phyloP scores from a whole-genome alignment of 1,140 invertebrate genomes.

The Drosophila nigrodunni region DNA sequence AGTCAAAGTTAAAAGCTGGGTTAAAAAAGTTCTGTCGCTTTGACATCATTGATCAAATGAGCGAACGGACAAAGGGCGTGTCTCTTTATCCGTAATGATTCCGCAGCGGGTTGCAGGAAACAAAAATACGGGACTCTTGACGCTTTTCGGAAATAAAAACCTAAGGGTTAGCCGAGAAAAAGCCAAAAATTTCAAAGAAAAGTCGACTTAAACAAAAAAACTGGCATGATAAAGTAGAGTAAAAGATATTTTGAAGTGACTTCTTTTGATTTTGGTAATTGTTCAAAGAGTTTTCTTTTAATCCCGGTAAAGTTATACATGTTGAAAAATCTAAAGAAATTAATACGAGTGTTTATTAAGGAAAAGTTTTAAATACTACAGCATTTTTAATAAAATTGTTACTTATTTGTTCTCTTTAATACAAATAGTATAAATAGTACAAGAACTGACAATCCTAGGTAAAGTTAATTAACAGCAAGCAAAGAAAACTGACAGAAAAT shows the following conservation, averaged over 20 bases:
- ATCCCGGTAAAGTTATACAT: too few relatives aligned
- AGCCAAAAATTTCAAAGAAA: not conserved
- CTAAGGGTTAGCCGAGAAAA: not conserved
- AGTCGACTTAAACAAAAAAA: not conserved
- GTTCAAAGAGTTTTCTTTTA: too few relatives aligned
- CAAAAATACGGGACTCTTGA: not conserved
- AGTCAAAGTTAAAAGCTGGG: slow-evolving; percentile 53
- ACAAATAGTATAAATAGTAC: too few relatives aligned
- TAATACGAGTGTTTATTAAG: too few relatives aligned
- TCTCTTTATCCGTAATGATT: slow-evolving; percentile 40
- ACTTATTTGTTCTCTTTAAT: too few relatives aligned
- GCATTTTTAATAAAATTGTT: too few relatives aligned
- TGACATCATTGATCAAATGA: slow-evolving; percentile 59
- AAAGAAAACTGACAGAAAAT: not conserved
- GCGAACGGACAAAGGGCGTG: slow-evolving; percentile 30
- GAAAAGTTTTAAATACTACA: too few relatives aligned
- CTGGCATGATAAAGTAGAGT: not conserved
- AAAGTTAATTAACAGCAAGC: too few relatives aligned
- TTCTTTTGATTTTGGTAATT: too few relatives aligned
- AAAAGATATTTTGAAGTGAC: too few relatives aligned
- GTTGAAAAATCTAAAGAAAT: too few relatives aligned
- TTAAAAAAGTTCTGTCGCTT: slow-evolving; percentile 38
- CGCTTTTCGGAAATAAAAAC: slow-evolving; percentile 3
- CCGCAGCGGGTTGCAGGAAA: not conserved
- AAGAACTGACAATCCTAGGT: too few relatives aligned